These are phyloP conservation scores for Arrhamphus sclerolepis DNA, from an alignment of 2,797 vertebrate genomes.

Conservation along the genomic window DNA sequence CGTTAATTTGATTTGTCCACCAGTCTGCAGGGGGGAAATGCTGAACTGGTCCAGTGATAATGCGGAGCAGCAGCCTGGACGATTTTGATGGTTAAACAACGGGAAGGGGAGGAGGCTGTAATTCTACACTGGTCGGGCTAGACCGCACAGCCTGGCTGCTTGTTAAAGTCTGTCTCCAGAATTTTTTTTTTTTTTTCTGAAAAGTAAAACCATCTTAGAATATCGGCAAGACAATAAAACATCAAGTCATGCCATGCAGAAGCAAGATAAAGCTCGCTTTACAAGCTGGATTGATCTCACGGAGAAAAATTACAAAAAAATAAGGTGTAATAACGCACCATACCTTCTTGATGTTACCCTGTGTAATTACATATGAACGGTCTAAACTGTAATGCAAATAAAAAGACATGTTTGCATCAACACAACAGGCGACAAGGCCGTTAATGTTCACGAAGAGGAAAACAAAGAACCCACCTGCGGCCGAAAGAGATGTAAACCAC, in stretches of 20 bases:
- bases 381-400: rapidly evolving
- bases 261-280: background rate
- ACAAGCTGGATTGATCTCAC: background rate
- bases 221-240: background rate
- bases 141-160: constrained; percentile 12
- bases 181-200: background rate
- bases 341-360: rapidly evolving
- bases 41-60: background rate
- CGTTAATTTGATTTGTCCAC: background rate
- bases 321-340: background rate
- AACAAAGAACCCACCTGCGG: constrained; percentile 85
- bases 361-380: rapidly evolving
- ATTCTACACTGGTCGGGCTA: constrained; percentile 67
- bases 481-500: constrained; percentile 58
- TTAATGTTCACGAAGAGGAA: constrained; percentile 25
- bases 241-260: background rate
- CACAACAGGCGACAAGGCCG: background rate
- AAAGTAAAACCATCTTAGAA: rapidly evolving
- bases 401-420: rapidly evolving
- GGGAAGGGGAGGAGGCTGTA: constrained; percentile 61
- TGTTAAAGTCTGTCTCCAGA: constrained; percentile 26
- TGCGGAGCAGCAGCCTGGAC: constrained; percentile 6
- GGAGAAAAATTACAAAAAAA: background rate
- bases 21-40: background rate
- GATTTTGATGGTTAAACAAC: constrained; percentile 22